phyloP scores from a whole-genome alignment of 1,140 invertebrate species.

The Medauroidea extradentata region DNA sequence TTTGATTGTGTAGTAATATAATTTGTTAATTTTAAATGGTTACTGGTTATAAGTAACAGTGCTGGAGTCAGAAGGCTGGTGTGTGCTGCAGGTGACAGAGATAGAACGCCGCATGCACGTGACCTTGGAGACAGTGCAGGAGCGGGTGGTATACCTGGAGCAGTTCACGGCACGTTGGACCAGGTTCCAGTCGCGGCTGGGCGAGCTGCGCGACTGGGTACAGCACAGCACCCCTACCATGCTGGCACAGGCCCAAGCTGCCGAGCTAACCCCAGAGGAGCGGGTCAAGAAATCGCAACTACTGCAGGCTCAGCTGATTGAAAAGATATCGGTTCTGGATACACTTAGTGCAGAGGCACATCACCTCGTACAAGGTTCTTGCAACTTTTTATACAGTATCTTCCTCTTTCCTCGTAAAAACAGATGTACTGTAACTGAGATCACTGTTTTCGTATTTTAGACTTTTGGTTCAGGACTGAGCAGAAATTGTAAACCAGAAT shows the following conservation, averaged over 20 bases:
- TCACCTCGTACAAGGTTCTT: conserved; percentile 57
- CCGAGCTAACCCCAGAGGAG: conserved; percentile 70
- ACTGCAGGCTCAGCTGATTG: conserved; percentile 61
- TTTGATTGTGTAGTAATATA: neutral
- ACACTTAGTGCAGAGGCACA: conserved; percentile 70
- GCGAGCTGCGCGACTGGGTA: conserved; percentile 65
- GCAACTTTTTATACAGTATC: no score
- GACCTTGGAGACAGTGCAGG: conserved; percentile 70
- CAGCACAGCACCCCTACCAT: conserved; percentile 68
- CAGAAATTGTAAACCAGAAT: no score
- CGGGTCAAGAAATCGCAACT: conserved; percentile 63
- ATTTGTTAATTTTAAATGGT: no score
- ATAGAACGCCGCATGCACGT: conserved; percentile 71
- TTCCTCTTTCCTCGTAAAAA: no score
- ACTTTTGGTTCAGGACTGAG: no score
- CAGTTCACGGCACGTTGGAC: conserved; percentile 77
- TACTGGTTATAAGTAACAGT: neutral
- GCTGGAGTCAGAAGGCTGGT: neutral
- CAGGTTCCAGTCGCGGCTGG: conserved; percentile 65
- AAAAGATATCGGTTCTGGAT: conserved; percentile 68
- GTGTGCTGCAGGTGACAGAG: conserved; percentile 48
- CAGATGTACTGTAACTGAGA: no score
- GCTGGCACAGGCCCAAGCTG: conserved; percentile 65
- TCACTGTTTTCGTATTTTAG: no score
- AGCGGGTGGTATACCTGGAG: conserved; percentile 74